A percentile compares a stretch with the other conserved stretches of the same genome.
Evolutionary conservation across 1,140 invertebrate species (phyloP).

Genomic region (Diachasmimorpha longicaudata): DNA sequence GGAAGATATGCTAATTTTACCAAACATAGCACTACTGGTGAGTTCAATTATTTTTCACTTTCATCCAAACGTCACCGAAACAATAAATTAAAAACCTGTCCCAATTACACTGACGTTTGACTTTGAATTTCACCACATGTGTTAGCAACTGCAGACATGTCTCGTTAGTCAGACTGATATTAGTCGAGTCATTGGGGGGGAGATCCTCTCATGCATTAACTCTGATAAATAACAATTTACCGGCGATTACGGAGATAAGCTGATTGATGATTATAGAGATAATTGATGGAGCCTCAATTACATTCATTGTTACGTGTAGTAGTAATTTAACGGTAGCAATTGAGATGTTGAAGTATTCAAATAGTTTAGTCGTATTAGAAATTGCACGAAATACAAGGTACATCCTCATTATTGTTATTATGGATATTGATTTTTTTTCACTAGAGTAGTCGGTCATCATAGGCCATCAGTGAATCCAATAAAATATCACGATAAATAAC

Average conservation of each 20-base stretch:
- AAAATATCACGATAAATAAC: neutral
- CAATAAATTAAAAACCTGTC: no score
- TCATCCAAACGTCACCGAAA: no score
- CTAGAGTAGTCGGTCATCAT: no score
- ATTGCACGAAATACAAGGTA: no score
- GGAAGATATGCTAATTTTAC: constrained; percentile 79
- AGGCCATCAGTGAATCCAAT: no score
- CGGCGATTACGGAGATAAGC: neutral
- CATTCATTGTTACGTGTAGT: neutral
- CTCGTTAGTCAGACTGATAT: neutral
- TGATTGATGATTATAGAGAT: neutral
- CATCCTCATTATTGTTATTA: no score
- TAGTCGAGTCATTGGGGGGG: neutral
- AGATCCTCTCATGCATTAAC: neutral
- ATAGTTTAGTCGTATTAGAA: no score
- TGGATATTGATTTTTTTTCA: no score
- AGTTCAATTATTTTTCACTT: constrained; percentile 54
- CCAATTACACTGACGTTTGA: neutral
- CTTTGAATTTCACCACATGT: neutral
- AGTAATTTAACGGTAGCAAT: neutral
- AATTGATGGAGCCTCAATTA: neutral
- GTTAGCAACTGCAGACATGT: neutral
- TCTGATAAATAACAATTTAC: neutral
- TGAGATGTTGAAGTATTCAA: no score
- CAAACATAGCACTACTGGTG: constrained; percentile 90